Conservation (phyloP, 2,113 vertebrate genomes). For the Coregonus clupeaformis region DNA sequence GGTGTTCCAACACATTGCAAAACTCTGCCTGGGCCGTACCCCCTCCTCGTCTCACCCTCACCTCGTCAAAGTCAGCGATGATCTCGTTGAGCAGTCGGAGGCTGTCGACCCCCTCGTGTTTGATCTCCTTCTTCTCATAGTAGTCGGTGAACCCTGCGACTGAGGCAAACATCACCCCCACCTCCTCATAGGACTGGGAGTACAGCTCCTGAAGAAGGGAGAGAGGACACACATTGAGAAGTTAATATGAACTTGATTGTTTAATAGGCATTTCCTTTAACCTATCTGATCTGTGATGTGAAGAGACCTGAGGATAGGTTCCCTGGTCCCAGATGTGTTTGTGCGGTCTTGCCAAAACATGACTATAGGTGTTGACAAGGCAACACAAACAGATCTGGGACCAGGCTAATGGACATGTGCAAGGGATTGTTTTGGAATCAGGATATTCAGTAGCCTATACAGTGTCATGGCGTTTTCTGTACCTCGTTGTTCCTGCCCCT, state of each 20-base stretch:
- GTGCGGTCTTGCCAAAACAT: too few species aligned
- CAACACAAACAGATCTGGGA: too few species aligned
- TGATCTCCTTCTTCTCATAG: constrained; percentile 94
- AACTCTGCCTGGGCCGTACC: too few species aligned
- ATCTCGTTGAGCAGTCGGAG: constrained; percentile 93
- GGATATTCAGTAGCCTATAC: background rate
- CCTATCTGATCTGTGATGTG: too few species aligned
- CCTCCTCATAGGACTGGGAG: constrained; percentile 93
- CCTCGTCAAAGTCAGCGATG: constrained; percentile 95
- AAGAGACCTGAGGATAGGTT: background rate
- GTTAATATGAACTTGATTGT: too few species aligned
- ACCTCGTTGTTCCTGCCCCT: constrained; percentile 91
- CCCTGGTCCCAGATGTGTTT: too few species aligned
- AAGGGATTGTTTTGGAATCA: background rate
- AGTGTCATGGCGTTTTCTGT: background rate
- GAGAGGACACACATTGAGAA: background rate
- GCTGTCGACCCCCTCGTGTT: constrained; percentile 92
- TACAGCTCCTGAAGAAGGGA: constrained; percentile 81
- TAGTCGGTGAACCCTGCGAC: constrained; percentile 93
- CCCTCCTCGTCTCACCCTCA: constrained; percentile 51
- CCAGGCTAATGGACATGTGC: too few species aligned
- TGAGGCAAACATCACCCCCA: constrained; percentile 96
- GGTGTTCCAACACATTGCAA: too few species aligned
- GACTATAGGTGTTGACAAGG: too few species aligned
- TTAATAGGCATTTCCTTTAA: too few species aligned